Base-by-base conservation (phyloP, 2,113 vertebrate species). In the Aegithalos caudatus region DNA sequence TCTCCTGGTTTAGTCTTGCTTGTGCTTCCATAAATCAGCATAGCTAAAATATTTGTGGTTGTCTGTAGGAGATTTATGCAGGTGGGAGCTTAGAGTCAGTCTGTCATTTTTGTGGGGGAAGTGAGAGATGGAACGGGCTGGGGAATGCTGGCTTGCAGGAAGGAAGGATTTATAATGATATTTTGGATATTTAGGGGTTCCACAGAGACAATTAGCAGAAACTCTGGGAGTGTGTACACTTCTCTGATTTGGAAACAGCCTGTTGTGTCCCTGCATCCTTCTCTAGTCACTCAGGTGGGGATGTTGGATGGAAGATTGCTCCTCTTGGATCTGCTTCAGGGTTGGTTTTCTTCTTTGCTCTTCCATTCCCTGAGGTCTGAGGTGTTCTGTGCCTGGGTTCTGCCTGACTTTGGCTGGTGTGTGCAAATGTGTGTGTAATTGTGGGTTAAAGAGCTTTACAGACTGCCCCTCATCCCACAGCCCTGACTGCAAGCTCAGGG, bases 21-120 rank as follows among this genome's bases (percentile, higher is more conserved):
- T 67, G 71, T 90, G 94, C 95, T 86, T 91, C 96, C 93, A 97
- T 98, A 98, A 98, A 98, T 98, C 98, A 98, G 94, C 97, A 97
- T 97, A 97, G 96, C 97, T 97, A 97, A 98, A 97, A 98, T 98
- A 98, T 98, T 98, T 98, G 98, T 97, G 97, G 97, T 97, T 95
- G 94, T 97, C 97, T 97, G 96, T 94, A 94, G 92, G 94, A 98
- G 98, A 98, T 98, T 98, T 98, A 98, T 98, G 97, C 93, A 86
- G 91, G 95, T 97, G 95, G 96, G 97, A 97, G 97, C 98, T 98
- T 97, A 97, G 96, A 98, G 94, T 95, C 95, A 91, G 79, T 98
- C 97, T 97, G 97, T 98, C 97, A 97, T 96, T 90, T 96, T 60
- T 97, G 90, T 88, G 93, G 90, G 96, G 92, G 95, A 86, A 96